Conservation (phyloP, 2,113 vertebrate genomes). For the Athene noctua region DNA sequence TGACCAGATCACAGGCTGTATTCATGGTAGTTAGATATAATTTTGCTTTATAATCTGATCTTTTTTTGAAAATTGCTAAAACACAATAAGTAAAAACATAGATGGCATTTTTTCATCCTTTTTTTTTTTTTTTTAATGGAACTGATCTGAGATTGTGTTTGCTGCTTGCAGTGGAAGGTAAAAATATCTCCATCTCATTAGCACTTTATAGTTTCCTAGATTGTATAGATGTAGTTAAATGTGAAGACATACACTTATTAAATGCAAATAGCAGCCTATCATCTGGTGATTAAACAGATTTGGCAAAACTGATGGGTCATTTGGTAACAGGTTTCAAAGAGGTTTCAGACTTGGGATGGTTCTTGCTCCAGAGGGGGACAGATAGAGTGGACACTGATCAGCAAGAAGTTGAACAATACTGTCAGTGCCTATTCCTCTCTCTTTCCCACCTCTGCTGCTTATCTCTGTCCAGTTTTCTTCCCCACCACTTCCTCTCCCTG, state of each 20-base stretch:
- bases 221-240: background rate
- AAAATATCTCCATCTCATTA: background rate
- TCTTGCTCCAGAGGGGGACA: background rate
- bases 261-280: background rate
- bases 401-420: background rate
- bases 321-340: background rate
- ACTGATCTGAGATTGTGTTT: background rate
- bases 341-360: background rate
- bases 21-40: background rate
- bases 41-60: background rate
- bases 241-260: background rate
- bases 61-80: background rate
- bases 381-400: background rate
- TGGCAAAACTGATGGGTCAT: background rate
- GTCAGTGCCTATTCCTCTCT: background rate
- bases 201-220: background rate
- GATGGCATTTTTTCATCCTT: background rate
- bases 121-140: background rate
- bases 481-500: background rate
- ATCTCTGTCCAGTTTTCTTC: background rate
- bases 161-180: background rate
- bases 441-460: background rate
- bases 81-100: background rate
- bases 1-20: background rate
- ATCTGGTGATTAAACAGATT: background rate